These are phyloP conservation scores for Drosophila demipolita DNA, from an alignment of 2,888 invertebrate genomes.

Conservation along the genomic window DNA sequence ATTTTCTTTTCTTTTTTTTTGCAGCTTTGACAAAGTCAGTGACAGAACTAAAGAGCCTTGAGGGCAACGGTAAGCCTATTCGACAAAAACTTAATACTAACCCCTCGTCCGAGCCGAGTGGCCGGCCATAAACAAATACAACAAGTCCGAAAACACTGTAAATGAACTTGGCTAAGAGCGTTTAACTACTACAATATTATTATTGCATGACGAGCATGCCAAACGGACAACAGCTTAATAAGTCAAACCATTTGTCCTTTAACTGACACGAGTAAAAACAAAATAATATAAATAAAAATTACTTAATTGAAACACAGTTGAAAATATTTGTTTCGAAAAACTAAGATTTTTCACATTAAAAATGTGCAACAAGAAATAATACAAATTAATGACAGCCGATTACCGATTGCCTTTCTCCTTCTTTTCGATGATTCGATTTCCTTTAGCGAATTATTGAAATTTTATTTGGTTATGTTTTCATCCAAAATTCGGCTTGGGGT, in stretches of 20 bases:
- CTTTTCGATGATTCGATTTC: not conserved
- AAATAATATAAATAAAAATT: not conserved
- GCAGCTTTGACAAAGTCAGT: conserved; percentile 38
- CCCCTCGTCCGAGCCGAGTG: conserved; percentile 8
- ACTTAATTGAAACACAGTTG: not conserved
- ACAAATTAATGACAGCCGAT: not conserved
- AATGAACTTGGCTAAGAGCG: conserved; percentile 32
- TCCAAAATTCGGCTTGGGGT: no score
- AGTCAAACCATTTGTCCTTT: not conserved
- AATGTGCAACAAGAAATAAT: not conserved
- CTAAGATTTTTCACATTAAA: not conserved
- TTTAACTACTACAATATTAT: conserved; percentile 3
- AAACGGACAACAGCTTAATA: not conserved
- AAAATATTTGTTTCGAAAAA: not conserved
- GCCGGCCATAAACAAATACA: conserved; percentile 36
- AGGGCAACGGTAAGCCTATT: conserved; percentile 47
- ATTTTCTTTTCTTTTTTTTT: conserved; percentile 20
- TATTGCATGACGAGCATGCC: not conserved
- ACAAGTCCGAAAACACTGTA: conserved; percentile 15
- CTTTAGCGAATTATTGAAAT: not conserved
- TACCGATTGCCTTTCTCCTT: not conserved
- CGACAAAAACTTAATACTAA: conserved; percentile 38
- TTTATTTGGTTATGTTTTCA: conserved; percentile 4
- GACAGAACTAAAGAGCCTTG: conserved; percentile 35
- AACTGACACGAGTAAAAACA: not conserved